Evolutionary conservation across 1,140 invertebrate species (phyloP), one percentile per base, ranked within the genome.

Genomic region (Drosophila sturtevanti): DNA sequence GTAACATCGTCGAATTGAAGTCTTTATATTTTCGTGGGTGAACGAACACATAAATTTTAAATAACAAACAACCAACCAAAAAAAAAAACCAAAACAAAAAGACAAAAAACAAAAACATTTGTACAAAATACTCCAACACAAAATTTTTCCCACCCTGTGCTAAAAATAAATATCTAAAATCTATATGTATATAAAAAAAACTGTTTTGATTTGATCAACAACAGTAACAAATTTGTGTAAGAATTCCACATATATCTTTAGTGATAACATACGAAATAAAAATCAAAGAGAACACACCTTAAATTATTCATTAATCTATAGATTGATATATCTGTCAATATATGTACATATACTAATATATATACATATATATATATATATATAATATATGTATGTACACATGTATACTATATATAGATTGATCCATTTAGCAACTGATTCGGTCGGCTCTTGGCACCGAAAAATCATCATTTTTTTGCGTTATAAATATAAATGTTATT

Each of bases 371-470:
- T n/a, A 12, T 16, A 38, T 21, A 37, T 38, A 24, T 18, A 34
- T 61, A 34, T 24, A 31, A 44, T 58, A n/a, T n/a, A n/a, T n/a
- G n/a, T n/a, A n/a, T n/a, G n/a, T n/a, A n/a, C n/a, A n/a, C n/a
- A n/a, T n/a, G 52, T 63, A 38, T 34, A 34, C 24, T 16, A 56
- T 56, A 48, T 48, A 48, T 48, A 48, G 62, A 63, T 35, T 75
- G 72, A 75, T 71, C 63, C 68, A 82, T 72, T 86, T 86, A 86
- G 82, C 82, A 68, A 86, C 75, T 86, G 82, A 87, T 86, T 86
- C 82, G 81, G 79, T 68, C 66, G 64, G 63, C 79, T 70, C 66
- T 82, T 71, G 68, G 60, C 68, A 65, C 68, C 55, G 38, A 68
- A 79, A 72, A 69, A 67, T 63, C 54, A 68, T 69, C 66, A 48